Evolutionary conservation across 2,888 invertebrate species (phyloP).

Genomic region (Ctenicera cuprea): DNA sequence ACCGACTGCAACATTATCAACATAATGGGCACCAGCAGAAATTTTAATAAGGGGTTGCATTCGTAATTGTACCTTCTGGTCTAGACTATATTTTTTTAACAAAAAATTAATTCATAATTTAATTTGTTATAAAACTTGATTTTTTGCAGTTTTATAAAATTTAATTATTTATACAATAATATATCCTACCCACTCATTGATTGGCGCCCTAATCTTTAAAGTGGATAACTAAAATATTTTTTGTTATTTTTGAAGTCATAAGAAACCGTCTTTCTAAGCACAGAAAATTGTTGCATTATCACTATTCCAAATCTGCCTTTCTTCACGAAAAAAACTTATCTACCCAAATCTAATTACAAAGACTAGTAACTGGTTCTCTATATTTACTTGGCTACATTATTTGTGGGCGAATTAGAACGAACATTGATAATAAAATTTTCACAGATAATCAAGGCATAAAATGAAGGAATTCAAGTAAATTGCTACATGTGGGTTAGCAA

Average conservation of each 20-base stretch:
- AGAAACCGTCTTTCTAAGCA: not conserved
- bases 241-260: not conserved
- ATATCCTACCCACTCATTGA: no score
- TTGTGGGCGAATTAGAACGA: not conserved
- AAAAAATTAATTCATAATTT: no score
- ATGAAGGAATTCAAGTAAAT: conserved; percentile 50
- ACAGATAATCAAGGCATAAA: conserved; percentile 39
- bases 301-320: no score
- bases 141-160: no score
- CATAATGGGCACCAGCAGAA: conserved; percentile 16
- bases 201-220: no score
- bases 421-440: conserved; percentile 30
- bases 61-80: not conserved
- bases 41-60: conserved; percentile 12
- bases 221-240: no score
- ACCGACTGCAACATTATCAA: conserved; percentile 6
- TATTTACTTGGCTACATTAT: conserved; percentile 8
- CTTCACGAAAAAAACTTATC: no score
- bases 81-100: not conserved
- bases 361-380: not conserved
- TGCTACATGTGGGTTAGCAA: conserved; percentile 57
- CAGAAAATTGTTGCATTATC: no score
- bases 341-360: no score
- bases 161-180: no score
- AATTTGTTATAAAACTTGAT: no score